Percentiles rank a stretch among this genome's conserved stretches.
These are phyloP conservation scores for Chrysochloris asiatica DNA, from an alignment of 2,113 vertebrate genomes.

Conservation along the genomic window DNA sequence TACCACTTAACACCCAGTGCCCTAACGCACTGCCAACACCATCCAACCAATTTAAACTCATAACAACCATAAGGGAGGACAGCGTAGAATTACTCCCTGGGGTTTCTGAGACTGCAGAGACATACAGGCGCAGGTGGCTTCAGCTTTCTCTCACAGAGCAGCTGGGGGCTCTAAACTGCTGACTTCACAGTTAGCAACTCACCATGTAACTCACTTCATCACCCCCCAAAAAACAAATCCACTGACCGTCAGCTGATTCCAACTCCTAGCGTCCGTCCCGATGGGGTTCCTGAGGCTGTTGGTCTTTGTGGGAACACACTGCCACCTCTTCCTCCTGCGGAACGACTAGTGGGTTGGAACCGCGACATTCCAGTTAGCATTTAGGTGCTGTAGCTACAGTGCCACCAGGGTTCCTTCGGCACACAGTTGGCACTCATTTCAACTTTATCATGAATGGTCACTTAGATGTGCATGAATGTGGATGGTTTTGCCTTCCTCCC, in stretches of 20 bases:
- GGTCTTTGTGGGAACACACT: not conserved
- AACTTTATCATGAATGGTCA: accelerated
- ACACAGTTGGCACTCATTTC: not conserved
- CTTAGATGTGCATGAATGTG: accelerated
- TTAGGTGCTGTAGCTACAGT: not conserved
- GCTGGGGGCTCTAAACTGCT: too few relatives aligned
- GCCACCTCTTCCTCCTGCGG: not conserved
- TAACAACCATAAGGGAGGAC: too few relatives aligned
- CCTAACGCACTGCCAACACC: not conserved
- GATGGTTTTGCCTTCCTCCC: not conserved
- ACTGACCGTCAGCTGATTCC: too few relatives aligned
- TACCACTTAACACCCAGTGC: not conserved
- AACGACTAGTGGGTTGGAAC: not conserved
- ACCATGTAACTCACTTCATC: too few relatives aligned
- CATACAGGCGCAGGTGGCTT: too few relatives aligned
- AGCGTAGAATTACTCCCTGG: not conserved
- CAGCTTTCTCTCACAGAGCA: too few relatives aligned
- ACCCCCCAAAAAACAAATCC: too few relatives aligned
- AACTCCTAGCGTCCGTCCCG: too few relatives aligned
- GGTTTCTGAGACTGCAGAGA: not conserved
- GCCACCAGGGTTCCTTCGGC: not conserved
- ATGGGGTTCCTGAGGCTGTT: too few relatives aligned
- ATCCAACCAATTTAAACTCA: not conserved
- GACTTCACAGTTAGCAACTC: too few relatives aligned
- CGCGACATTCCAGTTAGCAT: not conserved